Conservation (phyloP, 1,140 invertebrate species). For the Lanistes nyassanus region DNA sequence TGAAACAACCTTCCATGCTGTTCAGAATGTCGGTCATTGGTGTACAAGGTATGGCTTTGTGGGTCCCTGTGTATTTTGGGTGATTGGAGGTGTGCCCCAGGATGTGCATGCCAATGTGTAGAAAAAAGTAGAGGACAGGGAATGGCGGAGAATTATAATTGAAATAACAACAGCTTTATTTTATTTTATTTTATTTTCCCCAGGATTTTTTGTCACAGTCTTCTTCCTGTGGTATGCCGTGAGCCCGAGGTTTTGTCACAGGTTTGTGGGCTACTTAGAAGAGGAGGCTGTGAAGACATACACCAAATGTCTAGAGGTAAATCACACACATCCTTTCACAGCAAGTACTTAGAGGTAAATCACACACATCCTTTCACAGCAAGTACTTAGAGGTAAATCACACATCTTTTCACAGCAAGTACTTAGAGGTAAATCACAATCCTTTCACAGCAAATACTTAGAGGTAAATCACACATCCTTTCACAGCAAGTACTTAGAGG, state of each 20-base stretch:
- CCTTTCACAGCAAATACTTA: too few relatives aligned
- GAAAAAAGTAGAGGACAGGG: background rate
- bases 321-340: too few relatives aligned
- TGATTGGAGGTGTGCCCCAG: too few relatives aligned
- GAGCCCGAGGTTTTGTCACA: slow-evolving; percentile 64
- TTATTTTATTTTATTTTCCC: background rate
- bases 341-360: too few relatives aligned
- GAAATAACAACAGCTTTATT: background rate
- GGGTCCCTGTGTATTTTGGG: slow-evolving; percentile 5
- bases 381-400: too few relatives aligned
- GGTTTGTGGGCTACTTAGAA: slow-evolving; percentile 68
- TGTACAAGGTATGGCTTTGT: slow-evolving; percentile 53
- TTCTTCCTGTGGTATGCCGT: slow-evolving; percentile 64
- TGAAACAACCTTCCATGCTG: slow-evolving; percentile 61
- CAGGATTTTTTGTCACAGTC: slow-evolving; percentile 63
- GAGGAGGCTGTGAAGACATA: slow-evolving; percentile 69
- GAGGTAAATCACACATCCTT: too few relatives aligned
- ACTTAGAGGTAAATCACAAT: too few relatives aligned
- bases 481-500: slow-evolving; percentile 65
- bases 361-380: too few relatives aligned
- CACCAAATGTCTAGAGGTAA: slow-evolving; percentile 63
- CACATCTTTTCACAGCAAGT: too few relatives aligned
- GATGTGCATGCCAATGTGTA: background rate
- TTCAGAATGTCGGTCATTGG: slow-evolving; percentile 61
- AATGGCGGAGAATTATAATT: background rate